These are phyloP conservation scores for Ageneiosus marmoratus DNA, from an alignment of 2,113 vertebrate species.

Conservation along the genomic window DNA sequence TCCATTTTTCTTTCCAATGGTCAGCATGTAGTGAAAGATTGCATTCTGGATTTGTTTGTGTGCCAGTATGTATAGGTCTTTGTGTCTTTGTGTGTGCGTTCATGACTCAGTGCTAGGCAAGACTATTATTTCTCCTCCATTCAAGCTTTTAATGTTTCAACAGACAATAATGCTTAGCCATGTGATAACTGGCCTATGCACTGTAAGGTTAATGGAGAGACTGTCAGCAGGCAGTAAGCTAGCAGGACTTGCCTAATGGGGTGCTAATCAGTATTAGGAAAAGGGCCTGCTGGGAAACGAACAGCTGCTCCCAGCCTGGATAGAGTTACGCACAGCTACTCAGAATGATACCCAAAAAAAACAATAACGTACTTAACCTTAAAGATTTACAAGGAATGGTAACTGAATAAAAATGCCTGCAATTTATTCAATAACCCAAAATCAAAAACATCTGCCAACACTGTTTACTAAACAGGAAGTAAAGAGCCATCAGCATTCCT, in stretches of 20 bases:
- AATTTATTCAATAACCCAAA: not conserved
- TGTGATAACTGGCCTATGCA: slow-evolving; percentile 55
- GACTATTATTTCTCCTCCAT: slow-evolving; percentile 40
- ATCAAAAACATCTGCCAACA: not conserved
- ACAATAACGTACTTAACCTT: not conserved
- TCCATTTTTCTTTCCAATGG: slow-evolving; percentile 29
- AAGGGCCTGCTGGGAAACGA: slow-evolving; percentile 47
- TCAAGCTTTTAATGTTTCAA: slow-evolving; percentile 61
- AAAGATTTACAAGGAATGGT: not conserved
- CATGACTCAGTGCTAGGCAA: slow-evolving; percentile 1
- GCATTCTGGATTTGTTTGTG: slow-evolving; percentile 21
- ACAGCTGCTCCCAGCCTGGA: slow-evolving; percentile 54
- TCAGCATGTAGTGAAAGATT: slow-evolving; percentile 36
- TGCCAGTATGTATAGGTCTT: slow-evolving; percentile 11
- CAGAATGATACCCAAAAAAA: not conserved
- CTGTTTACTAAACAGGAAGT: not conserved
- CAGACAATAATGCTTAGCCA: slow-evolving; percentile 60
- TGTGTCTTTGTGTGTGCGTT: slow-evolving; percentile 19
- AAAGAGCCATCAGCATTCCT: not conserved
- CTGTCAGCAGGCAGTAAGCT: slow-evolving; percentile 62
- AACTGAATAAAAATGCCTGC: not conserved
- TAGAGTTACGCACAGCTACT: slow-evolving; percentile 26
- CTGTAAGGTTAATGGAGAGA: slow-evolving; percentile 64
- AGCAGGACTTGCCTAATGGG: slow-evolving; percentile 58
- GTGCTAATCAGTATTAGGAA: slow-evolving; percentile 60